phyloP scores from a whole-genome alignment of 2,797 vertebrate species.

The Spinibarbus caldwelli region DNA sequence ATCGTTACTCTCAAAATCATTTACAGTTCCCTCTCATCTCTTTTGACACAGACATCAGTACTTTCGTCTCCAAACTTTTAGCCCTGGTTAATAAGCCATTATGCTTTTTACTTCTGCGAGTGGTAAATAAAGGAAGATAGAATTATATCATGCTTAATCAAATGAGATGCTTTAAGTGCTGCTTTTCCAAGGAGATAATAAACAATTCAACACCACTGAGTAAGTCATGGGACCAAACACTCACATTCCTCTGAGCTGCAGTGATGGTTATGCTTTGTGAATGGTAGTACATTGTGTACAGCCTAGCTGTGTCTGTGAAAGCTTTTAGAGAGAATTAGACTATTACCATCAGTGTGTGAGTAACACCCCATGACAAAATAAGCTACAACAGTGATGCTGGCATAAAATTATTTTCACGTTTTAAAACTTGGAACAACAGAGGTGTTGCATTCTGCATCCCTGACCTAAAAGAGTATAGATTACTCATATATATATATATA shows the following conservation, averaged over 20 bases:
- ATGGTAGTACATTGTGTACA: slow-evolving; percentile 29
- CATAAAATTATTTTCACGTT: slow-evolving; percentile 26
- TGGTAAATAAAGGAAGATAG: slow-evolving; percentile 6
- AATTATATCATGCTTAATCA: slow-evolving; percentile 28
- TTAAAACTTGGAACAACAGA: slow-evolving; percentile 12
- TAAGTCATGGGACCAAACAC: slow-evolving; percentile 25
- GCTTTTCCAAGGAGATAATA: slow-evolving; percentile 35
- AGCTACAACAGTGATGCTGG: slow-evolving; percentile 32
- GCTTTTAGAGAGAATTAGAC: slow-evolving; percentile 43
- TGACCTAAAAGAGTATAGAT: neutral
- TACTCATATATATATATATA: no score
- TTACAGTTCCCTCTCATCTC: neutral
- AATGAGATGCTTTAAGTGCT: slow-evolving; percentile 21
- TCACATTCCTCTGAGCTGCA: slow-evolving; percentile 10
- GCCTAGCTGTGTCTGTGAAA: slow-evolving; percentile 18
- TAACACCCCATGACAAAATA: slow-evolving; percentile 28
- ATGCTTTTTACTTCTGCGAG: slow-evolving; percentile 1
- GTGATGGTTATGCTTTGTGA: slow-evolving; percentile 41
- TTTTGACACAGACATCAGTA: slow-evolving; percentile 7
- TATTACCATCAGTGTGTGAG: slow-evolving; percentile 46
- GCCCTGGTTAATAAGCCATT: slow-evolving; percentile 27
- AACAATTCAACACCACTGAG: slow-evolving; percentile 43
- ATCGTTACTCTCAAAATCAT: neutral
- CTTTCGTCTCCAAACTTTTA: slow-evolving; percentile 8
- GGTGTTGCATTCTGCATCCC: slow-evolving; percentile 4